Evolutionary conservation across 2,888 invertebrate genomes (phyloP).

Genomic region (Tenthredo amoena): DNA sequence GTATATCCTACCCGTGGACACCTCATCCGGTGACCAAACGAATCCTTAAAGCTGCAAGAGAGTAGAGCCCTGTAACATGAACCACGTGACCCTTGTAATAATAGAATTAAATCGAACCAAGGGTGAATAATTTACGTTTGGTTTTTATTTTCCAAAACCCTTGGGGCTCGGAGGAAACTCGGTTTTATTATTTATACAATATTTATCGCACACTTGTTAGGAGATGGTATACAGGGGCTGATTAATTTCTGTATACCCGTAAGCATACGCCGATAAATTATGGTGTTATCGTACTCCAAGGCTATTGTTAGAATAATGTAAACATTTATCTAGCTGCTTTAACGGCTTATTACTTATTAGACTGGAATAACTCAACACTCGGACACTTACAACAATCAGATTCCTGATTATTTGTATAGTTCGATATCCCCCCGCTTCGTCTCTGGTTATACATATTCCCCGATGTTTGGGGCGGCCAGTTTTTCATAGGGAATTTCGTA

Average conservation of each 20-base stretch:
- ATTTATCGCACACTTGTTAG: not conserved
- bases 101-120: constrained; percentile 68
- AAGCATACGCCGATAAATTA: not conserved
- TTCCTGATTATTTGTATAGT: not conserved
- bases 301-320: constrained; percentile 47
- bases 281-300: not conserved
- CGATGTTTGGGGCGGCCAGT: not conserved
- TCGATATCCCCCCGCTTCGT: not conserved
- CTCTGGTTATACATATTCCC: not conserved
- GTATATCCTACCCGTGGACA: constrained; percentile 33
- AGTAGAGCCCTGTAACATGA: constrained; percentile 67
- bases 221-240: not conserved
- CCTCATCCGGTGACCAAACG: constrained; percentile 69
- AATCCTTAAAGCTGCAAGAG: constrained; percentile 65
- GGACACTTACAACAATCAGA: not conserved
- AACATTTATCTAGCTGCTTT: constrained; percentile 50
- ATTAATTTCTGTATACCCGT: constrained; percentile 6
- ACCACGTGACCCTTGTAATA: constrained; percentile 72
- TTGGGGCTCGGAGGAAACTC: not conserved
- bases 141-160: not conserved
- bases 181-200: not conserved
- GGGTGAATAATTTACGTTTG: constrained; percentile 52
- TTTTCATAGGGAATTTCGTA: not conserved
- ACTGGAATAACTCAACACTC: not conserved
- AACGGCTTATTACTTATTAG: not conserved